Conservation (phyloP, 2,888 invertebrate genomes). For the Cyclophora albipunctata region DNA sequence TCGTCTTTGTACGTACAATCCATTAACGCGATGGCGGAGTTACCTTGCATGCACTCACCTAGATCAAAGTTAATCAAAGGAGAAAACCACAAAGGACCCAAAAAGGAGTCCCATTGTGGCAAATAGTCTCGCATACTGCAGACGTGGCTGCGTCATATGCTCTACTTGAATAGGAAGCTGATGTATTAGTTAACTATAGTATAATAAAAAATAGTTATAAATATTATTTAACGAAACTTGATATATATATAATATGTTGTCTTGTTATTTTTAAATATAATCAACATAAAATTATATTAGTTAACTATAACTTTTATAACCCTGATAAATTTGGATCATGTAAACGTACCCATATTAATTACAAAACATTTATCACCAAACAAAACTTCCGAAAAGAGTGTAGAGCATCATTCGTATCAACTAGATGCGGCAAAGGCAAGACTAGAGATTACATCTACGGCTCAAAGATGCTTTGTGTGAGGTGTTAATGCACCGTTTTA, state of each 20-base stretch:
- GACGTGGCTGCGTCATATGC: conserved; percentile 21
- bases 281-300: too few species aligned
- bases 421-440: conserved; percentile 1
- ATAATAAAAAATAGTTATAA: too few species aligned
- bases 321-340: too few species aligned
- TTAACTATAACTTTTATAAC: too few species aligned
- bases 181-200: too few species aligned
- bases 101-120: conserved; percentile 66
- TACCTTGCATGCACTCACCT: conserved; percentile 53
- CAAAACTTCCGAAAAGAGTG: conserved; percentile 1
- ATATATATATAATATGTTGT: too few species aligned
- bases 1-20: conserved; percentile 42
- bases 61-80: conserved; percentile 76
- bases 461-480: conserved; percentile 19
- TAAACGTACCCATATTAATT: too few species aligned
- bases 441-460: conserved; percentile 15
- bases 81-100: conserved; percentile 61
- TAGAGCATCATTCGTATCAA: conserved; percentile 34
- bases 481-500: conserved; percentile 18
- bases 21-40: conserved; percentile 41
- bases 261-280: too few species aligned
- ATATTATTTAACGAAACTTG: too few species aligned
- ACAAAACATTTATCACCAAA: too few species aligned
- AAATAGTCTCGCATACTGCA: conserved; percentile 33
- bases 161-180: conserved; percentile 27